Evolutionary conservation across 2,888 invertebrate genomes (phyloP), one percentile per base, ranked within the genome.

Genomic region (Heliconius hortense): DNA sequence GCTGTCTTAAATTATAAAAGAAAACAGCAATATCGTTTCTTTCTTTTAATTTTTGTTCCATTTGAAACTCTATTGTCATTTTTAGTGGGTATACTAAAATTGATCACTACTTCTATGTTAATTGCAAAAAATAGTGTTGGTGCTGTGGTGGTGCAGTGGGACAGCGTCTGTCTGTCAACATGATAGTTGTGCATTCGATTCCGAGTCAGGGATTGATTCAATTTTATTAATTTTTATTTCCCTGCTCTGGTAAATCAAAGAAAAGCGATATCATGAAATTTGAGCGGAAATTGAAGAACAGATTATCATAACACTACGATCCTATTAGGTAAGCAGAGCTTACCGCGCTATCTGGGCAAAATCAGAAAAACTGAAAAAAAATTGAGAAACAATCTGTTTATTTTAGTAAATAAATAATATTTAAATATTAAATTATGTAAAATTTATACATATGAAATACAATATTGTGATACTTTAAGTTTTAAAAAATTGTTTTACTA

Each of bases 1-100:
- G 18, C 62, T 66, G 67, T 72, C 66, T 71, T 66, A 56, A 72
- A 72, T 39, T 63, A 26, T 71, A 76, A 59, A 53, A 63, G 56
- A 56, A 64, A 74, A 59, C 68, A 64, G 21, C 21, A 15, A 62
- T 26, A 68, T 48, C 21, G 21, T 28, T 21, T 48, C 67, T 43
- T 48, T 48, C 18, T 26, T 48, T 28, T 0, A 21, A 7, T 67
- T 48, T 48, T 48, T 26, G 1, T 67, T 48, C 48, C 35, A 67
- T 67, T 67, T 48, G 13, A 7, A 26, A 48, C 18, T 21, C 2
- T 48, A 48, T 48, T 48, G 2, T 48, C 4, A 4, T 48, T 67
- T 70, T 60, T n/a, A 24, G 48, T 64, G n/a, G 60, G 26, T 60
- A 8, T 53, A 53, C 0, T 35, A 10, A 2, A 31, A 31, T 31